phyloP scores from a whole-genome alignment of 2,888 invertebrate species.

The Adelognathus sp. region DNA sequence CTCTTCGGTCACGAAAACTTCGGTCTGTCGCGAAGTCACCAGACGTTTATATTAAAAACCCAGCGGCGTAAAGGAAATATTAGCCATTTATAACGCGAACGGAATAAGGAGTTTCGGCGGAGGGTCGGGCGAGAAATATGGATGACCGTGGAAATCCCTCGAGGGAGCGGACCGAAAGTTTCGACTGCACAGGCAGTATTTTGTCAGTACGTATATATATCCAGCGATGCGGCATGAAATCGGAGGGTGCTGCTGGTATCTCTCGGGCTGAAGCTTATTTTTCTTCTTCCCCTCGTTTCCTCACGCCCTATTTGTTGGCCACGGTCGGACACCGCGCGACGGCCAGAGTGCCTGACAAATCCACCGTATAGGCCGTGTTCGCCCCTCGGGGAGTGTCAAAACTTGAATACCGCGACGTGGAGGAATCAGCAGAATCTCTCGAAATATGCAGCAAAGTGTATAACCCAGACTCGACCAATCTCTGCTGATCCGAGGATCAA shows the following conservation, averaged over 20 bases:
- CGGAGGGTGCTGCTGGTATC: background rate
- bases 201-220: background rate
- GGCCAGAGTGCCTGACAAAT: slow-evolving; percentile 35
- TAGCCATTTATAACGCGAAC: slow-evolving; percentile 20
- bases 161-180: background rate
- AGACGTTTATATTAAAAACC: slow-evolving; percentile 38
- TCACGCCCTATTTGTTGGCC: slow-evolving; percentile 15
- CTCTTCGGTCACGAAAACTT: background rate
- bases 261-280: background rate
- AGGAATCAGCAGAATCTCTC: background rate
- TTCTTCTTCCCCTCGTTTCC: background rate
- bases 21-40: slow-evolving; percentile 11
- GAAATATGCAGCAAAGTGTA: background rate
- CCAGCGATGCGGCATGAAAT: background rate
- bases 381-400: background rate
- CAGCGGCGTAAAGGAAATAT: slow-evolving; percentile 17
- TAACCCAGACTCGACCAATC: slow-evolving; percentile 18
- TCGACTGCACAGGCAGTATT: background rate
- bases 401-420: background rate
- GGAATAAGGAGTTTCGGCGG: background rate
- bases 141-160: background rate
- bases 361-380: background rate
- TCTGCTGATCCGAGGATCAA: background rate
- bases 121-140: slow-evolving; percentile 1
- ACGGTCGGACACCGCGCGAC: slow-evolving; percentile 4